Conservation (phyloP, 1,140 invertebrate species). For the Druon quercuslanigerum region DNA sequence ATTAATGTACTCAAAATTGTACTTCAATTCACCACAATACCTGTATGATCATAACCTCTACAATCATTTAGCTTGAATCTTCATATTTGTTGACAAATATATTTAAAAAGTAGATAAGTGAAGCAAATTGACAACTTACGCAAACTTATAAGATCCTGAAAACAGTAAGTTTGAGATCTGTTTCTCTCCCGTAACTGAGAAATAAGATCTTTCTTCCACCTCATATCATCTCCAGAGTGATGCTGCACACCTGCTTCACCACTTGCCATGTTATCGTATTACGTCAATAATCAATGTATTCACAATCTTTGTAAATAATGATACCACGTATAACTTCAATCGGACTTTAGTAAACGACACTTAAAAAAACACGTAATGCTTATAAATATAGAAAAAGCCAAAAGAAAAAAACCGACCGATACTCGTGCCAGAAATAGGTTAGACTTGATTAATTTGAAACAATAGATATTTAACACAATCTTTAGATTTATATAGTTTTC, state of each 20-base stretch:
- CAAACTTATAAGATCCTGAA: conserved; percentile 80
- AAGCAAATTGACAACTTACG: conserved; percentile 72
- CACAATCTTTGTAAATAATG: conserved; percentile 9
- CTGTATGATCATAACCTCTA: background rate
- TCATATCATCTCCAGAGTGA: conserved; percentile 61
- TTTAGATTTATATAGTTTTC: conserved; percentile 41
- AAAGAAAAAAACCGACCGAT: conserved; percentile 34
- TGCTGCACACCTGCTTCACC: conserved; percentile 48
- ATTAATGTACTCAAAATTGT: background rate
- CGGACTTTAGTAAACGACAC: conserved; percentile 6
- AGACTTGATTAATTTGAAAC: background rate
- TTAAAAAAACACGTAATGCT: conserved; percentile 36
- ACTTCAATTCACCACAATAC: background rate
- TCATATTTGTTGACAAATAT: background rate
- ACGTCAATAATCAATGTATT: conserved; percentile 23
- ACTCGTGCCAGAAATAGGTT: background rate
- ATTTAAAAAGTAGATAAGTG: conserved; percentile 33
- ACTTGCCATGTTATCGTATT: conserved; percentile 58
- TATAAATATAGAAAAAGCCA: conserved; percentile 12
- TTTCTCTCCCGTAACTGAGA: conserved; percentile 78
- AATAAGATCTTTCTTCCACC: conserved; percentile 78
- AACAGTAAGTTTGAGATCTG: conserved; percentile 77
- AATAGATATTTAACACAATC: conserved; percentile 2
- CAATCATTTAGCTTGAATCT: background rate
- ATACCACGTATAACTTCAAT: conserved; percentile 27